phyloP scores from a whole-genome alignment of 23 tunicate species.

The Trididemnum clinides region DNA sequence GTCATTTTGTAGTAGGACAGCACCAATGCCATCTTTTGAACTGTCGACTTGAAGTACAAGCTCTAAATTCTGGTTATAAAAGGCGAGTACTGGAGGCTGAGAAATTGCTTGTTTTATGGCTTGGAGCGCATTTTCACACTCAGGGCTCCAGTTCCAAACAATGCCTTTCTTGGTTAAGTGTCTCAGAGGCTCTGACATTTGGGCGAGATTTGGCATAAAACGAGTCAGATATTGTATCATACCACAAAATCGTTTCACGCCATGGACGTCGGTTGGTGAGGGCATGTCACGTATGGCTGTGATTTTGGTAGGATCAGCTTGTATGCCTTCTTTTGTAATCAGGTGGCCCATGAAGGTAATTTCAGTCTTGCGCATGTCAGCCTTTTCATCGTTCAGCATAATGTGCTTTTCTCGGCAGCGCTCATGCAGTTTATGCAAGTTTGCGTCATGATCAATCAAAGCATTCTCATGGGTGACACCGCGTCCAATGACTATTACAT shows the following conservation, averaged over 20 bases:
- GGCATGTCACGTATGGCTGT: background rate
- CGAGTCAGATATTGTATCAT: conserved; percentile 21
- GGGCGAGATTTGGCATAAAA: conserved; percentile 23
- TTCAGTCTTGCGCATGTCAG: background rate
- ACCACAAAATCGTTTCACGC: background rate
- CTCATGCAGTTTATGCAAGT: background rate
- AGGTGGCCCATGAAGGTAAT: conserved; percentile 34
- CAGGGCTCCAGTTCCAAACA: conserved; percentile 16
- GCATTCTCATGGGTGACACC: background rate
- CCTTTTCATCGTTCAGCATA: conserved; percentile 16
- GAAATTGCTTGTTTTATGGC: background rate
- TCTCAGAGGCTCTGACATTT: background rate
- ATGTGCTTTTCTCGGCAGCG: background rate
- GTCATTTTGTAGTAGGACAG: conserved; percentile 23
- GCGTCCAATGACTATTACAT: conserved; percentile 18
- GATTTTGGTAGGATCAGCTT: conserved; percentile 10
- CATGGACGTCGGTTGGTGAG: background rate
- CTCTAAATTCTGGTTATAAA: background rate
- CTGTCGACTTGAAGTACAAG: conserved; percentile 19
- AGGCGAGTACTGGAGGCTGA: background rate
- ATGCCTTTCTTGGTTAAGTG: background rate
- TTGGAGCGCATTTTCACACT: conserved; percentile 6
- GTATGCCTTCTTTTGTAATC: conserved; percentile 3
- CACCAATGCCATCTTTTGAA: conserved; percentile 19
- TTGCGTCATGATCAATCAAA: background rate